Evolutionary conservation across 2,797 vertebrate species (phyloP), one percentile per base, ranked within the genome.

Genomic region (Borostomias antarcticus): DNA sequence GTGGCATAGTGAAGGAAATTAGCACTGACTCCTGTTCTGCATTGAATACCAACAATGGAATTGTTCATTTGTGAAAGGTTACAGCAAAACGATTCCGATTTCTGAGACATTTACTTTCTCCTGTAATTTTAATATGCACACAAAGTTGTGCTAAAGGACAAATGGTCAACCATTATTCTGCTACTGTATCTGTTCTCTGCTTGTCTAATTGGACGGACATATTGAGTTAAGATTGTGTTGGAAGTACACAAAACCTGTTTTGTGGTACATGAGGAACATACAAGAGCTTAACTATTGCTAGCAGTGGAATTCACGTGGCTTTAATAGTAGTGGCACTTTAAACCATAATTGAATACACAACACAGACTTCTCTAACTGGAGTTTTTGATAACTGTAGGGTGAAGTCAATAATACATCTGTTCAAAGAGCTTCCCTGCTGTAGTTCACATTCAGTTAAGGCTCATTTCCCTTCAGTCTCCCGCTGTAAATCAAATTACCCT

Each of bases 401-500:
- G 10, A 62, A 45, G 4, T 45, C 15, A 45, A 45, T 15, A 15
- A n/a, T 15, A 13, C 43, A 45, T 45, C 15, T 37, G 28, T 71
- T 66, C 45, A 56, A 61, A 54, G 40, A 45, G 53, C 9, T 13
- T 23, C 53, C 30, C 15, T 23, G 23, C 43, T 13, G 40, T 52
- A 54, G 63, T 52, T 32, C 30, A 2, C 10, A 26, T 29, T 56
- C 63, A 66, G 13, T 61, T 66, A 64, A 53, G 47, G 50, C 58
- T 62, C 57, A 59, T 70, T 54, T 64, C 68, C 62, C 57, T 28
- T 17, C n/a, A 28, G 23, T 64, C 54, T 51, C n/a, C n/a, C n/a
- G n/a, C n/a, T 26, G 26, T n/a, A 65, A 64, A 70, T 64, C 26
- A 43, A 53, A 70, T 70, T 65, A 65, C 35, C 40, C 23, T 28